Evolutionary conservation across 2,797 vertebrate genomes (phyloP), one percentile per base, ranked within the genome.

Genomic region (Clarias pachynema): DNA sequence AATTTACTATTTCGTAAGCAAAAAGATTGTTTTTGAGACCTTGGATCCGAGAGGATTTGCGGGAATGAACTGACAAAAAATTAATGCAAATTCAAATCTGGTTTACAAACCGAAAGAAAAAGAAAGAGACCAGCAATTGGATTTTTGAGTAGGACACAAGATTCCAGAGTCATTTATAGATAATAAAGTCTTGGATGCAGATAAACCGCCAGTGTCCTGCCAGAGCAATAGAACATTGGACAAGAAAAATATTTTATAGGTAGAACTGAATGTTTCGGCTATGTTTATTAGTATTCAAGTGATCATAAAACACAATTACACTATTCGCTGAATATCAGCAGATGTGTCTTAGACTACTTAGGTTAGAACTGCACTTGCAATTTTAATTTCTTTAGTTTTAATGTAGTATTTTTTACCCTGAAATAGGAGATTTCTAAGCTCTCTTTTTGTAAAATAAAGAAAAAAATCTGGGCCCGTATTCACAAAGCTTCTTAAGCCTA

Each of bases 1-100:
- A 87, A 91, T 95, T 94, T 93, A 65, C 86, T 84, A 84, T 95
- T 93, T 84, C 88, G 91, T 92, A 94, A 94, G 88, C 53, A 14
- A 87, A 88, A 86, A 92, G 84, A 89, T 56, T 68, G 79, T 81
- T 87, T 89, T 91, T 92, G 87, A 83, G 72, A 74, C 92, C 91
- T 91, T 89, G 90, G 78, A 91, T 89, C 24, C n/a, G 5, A 82
- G 14, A 72, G 15, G 56, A 82, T 40, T 79, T 0, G 24, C 40
- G 15, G 49, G 93, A 91, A 91, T 90, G 88, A 91, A 92, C 91
- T 84, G 91, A 91, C 87, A 92, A 93, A 90, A 89, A 91, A 72
- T 83, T 78, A 65, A 91, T 80, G 18, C 81, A 88, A 92, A 91
- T 91, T 86, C 83, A 90, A 93, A 92, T 87, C 87, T 86, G 85